Evolutionary conservation across 1,140 invertebrate genomes (phyloP), one percentile per base, ranked within the genome.

Genomic region (Saxidomus purpurata): DNA sequence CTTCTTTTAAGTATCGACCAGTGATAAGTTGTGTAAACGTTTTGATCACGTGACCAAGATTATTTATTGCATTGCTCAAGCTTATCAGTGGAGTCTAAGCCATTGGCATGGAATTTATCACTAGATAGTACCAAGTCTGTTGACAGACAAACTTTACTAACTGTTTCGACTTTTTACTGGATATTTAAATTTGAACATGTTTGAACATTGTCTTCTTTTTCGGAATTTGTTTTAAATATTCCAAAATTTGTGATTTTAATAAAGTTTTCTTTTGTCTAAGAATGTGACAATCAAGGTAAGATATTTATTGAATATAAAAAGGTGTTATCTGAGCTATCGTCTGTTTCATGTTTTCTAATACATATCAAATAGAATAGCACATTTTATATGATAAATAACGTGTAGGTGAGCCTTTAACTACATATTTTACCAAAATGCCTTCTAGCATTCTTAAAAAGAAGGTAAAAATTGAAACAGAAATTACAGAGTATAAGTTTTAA

Each of bases 1-100:
- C 55, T 55, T 80, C 77, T 80, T 80, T 52, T 80, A 80, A 59
- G 77, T 80, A 80, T 80, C 49, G 77, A 80, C 77, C 49, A 38
- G 31, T 52, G 77, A 80, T 80, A 49, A 52, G 47, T 28, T 52
- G 55, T 80, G 77, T 80, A 40, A 80, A 80, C 22, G 77, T 55
- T 36, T 34, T 52, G 47, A 19, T 59, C 55, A 80, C 55, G 55
- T 71, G 67, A 71, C 34, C 36, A 15, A 71, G 67, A 80, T 59
- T 55, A 55, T 80, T 80, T 47, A 55, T 28, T 9, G 19, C 77
- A 47, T 80, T 80, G 9, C 28, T 34, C 28, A 80, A n/a, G 47
- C 49, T 80, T 80, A 80, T 80, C 77, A 49, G 77, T 22, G 31
- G 77, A 80, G 49, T 19, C n/a, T 28, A 80, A 77, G 55, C 47